Conservation (phyloP, 2,888 invertebrate genomes). For the Alitta virens region DNA sequence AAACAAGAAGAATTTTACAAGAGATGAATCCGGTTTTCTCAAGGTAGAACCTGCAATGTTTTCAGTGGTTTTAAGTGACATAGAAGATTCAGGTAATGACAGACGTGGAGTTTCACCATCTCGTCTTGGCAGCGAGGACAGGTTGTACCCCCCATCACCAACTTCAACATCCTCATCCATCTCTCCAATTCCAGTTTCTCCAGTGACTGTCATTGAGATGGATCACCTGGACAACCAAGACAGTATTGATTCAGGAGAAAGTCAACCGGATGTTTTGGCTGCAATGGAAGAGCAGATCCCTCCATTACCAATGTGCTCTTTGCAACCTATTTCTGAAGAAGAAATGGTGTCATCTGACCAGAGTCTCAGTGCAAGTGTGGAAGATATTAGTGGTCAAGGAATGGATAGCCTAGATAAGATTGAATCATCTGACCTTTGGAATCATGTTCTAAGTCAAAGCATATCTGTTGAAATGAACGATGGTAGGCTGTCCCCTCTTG, state of each 20-base stretch:
- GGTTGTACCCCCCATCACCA: conserved; percentile 3
- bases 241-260: conserved; percentile 32
- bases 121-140: background rate
- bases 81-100: conserved; percentile 5
- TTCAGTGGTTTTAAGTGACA: conserved; percentile 36
- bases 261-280: background rate
- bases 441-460: background rate
- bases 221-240: conserved; percentile 46
- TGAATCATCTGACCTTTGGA: background rate
- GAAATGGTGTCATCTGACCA: conserved; percentile 9
- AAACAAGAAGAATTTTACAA: too few species aligned
- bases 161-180: background rate
- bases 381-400: background rate
- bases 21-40: background rate
- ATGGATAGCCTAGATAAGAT: background rate
- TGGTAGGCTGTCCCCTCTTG: conserved; percentile 6
- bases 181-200: conserved; percentile 28
- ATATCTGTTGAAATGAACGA: conserved; percentile 5
- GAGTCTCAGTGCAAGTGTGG: background rate
- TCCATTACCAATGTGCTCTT: background rate
- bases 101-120: background rate
- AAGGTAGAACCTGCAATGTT: conserved; percentile 34
- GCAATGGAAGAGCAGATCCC: background rate
- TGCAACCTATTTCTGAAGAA: conserved; percentile 15
- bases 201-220: conserved; percentile 49